Evolutionary conservation across 2,113 vertebrate species (phyloP).

Genomic region (Amblyopsis rosae): DNA sequence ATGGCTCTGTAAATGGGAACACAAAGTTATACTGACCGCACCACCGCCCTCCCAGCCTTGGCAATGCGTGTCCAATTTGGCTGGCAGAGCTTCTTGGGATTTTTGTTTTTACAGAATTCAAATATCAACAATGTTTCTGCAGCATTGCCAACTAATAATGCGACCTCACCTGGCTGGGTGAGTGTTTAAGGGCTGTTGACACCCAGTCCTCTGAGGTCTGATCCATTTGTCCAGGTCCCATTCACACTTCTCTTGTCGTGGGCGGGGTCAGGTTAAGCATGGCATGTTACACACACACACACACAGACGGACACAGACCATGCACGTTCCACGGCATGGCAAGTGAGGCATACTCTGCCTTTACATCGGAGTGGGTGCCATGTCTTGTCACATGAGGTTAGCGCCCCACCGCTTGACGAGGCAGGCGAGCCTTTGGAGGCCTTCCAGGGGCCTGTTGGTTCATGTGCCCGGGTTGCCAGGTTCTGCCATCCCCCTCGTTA

Average conservation of each 20-base stretch:
- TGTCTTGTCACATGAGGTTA: constrained; percentile 72
- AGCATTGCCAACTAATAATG: constrained; percentile 19
- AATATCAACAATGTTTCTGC: too few relatives aligned
- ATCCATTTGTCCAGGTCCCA: constrained; percentile 32
- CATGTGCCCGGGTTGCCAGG: constrained; percentile 66
- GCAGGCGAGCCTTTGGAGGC: constrained; percentile 65
- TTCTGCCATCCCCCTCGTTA: constrained; percentile 65
- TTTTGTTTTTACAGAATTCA: too few relatives aligned
- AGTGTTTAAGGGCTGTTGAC: constrained; percentile 15
- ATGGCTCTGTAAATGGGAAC: too few relatives aligned
- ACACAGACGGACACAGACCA: neutral
- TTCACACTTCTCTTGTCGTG: constrained; percentile 23
- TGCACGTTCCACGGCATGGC: constrained; percentile 6
- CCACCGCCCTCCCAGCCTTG: too few relatives aligned
- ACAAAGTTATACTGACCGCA: too few relatives aligned
- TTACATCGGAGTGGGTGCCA: constrained; percentile 53
- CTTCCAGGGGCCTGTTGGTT: constrained; percentile 55
- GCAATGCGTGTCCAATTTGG: too few relatives aligned
- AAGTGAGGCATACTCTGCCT: constrained; percentile 34
- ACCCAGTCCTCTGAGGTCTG: constrained; percentile 14
- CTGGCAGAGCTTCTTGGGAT: too few relatives aligned
- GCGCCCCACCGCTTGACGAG: constrained; percentile 50
- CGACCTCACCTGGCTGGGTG: constrained; percentile 23
- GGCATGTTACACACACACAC: neutral
- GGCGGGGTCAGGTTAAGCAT: constrained; percentile 19